Conservation (phyloP, 2,888 invertebrate genomes). For the Xestoiulus laeticollis region DNA sequence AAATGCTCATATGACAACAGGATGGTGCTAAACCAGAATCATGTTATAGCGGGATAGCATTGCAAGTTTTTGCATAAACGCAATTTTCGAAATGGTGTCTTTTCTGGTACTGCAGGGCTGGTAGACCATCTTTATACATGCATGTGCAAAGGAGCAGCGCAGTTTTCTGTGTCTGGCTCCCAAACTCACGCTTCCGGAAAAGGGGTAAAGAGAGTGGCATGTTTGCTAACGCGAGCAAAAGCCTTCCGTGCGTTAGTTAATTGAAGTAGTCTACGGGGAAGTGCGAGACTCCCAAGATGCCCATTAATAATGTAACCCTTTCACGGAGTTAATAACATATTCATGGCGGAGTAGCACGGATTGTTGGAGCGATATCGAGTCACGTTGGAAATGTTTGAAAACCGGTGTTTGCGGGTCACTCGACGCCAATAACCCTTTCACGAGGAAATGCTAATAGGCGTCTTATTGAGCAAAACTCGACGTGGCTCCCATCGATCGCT, state of each 20-base stretch:
- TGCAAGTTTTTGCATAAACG: too few relatives aligned
- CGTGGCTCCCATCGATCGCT: neutral
- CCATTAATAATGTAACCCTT: slow-evolving; percentile 35
- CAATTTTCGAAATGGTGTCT: too few relatives aligned
- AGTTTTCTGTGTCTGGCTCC: neutral
- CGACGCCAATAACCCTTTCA: slow-evolving; percentile 31
- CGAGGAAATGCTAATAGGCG: neutral
- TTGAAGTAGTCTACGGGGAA: slow-evolving; percentile 1
- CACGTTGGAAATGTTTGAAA: neutral
- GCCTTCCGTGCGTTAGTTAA: slow-evolving; percentile 17
- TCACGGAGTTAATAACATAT: slow-evolving; percentile 38
- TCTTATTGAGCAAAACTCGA: neutral
- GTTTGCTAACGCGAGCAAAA: neutral
- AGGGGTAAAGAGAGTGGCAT: neutral
- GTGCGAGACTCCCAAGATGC: slow-evolving; percentile 25
- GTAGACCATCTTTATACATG: too few relatives aligned
- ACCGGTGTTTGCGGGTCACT: slow-evolving; percentile 41
- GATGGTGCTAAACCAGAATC: too few relatives aligned
- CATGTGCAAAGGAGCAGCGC: too few relatives aligned
- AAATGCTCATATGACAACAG: too few relatives aligned
- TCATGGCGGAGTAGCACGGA: slow-evolving; percentile 21
- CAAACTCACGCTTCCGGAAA: neutral
- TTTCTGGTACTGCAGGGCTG: too few relatives aligned
- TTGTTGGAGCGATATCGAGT: neutral
- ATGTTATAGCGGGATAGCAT: too few relatives aligned